Conservation (phyloP, 2,888 invertebrate species). For the Siphonodentalium dalli region DNA sequence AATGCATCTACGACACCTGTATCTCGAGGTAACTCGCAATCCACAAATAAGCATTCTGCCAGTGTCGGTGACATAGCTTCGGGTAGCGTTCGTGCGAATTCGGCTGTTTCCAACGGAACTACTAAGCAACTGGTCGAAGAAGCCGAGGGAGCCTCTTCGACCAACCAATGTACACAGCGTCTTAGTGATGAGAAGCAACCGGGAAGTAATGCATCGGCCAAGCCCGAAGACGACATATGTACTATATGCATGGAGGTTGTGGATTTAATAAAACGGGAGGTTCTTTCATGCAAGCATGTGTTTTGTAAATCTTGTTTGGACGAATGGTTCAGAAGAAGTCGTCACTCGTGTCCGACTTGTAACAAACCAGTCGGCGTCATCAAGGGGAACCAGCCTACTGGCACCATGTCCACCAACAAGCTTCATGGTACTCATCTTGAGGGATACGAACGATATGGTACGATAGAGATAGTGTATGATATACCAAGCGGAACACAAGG, state of each 20-base stretch:
- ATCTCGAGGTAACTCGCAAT: too few relatives aligned
- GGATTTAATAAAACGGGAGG: conserved; percentile 28
- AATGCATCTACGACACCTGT: too few relatives aligned
- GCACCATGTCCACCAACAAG: conserved; percentile 33
- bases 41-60: too few relatives aligned
- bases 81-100: too few relatives aligned
- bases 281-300: conserved; percentile 39
- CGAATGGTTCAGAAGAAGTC: conserved; percentile 33
- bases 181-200: too few relatives aligned
- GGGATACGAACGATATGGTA: conserved; percentile 26
- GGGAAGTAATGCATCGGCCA: too few relatives aligned
- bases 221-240: conserved; percentile 26
- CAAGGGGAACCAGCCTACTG: conserved; percentile 52
- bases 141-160: too few relatives aligned
- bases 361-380: conserved; percentile 40
- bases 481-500: conserved; percentile 34
- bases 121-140: too few relatives aligned
- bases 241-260: conserved; percentile 37
- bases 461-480: conserved; percentile 29
- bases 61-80: too few relatives aligned
- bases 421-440: conserved; percentile 22
- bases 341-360: conserved; percentile 53
- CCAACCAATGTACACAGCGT: too few relatives aligned
- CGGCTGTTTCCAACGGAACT: too few relatives aligned
- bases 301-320: conserved; percentile 51